A percentile compares a stretch with the other conserved stretches of the same genome.
Conservation (phyloP, 2,888 invertebrate genomes). For the Pheosia gnoma region DNA sequence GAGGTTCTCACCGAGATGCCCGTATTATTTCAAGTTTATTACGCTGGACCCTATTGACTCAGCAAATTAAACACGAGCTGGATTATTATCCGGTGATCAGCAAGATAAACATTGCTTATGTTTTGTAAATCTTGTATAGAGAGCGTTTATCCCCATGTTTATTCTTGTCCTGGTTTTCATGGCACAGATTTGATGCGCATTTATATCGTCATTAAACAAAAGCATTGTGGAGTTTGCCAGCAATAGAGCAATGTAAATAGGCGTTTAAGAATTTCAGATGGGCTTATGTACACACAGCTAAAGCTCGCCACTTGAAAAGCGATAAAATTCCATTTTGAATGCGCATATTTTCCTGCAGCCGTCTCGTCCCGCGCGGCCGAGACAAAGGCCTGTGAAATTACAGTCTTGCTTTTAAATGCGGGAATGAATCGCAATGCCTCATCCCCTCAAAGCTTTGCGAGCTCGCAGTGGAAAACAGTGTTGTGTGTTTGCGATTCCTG, state of each 20-base stretch:
- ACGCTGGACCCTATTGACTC: constrained; percentile 17
- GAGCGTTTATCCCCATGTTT: constrained; percentile 26
- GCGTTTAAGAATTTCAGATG: constrained; percentile 44
- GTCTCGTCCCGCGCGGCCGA: constrained; percentile 56
- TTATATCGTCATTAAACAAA: constrained; percentile 15
- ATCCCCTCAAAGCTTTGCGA: constrained; percentile 77
- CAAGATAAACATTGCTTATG: not conserved
- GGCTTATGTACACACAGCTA: constrained; percentile 51
- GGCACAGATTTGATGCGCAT: constrained; percentile 18
- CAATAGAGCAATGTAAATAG: constrained; percentile 33
- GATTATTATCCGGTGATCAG: constrained; percentile 12
- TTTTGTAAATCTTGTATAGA: constrained; percentile 10
- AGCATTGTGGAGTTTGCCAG: constrained; percentile 16
- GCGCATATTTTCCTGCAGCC: constrained; percentile 78
- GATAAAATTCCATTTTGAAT: constrained; percentile 78
- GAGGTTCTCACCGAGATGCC: constrained; percentile 7
- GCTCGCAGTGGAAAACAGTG: constrained; percentile 58
- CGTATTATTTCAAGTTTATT: constrained; percentile 26
- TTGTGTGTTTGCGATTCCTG: constrained; percentile 52
- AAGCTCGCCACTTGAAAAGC: constrained; percentile 76
- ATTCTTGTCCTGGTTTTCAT: constrained; percentile 31
- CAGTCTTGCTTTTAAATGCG: constrained; percentile 82
- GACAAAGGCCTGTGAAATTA: constrained; percentile 82
- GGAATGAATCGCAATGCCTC: constrained; percentile 81
- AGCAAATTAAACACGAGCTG: constrained; percentile 21